Percentiles rank a stretch among this genome's conserved stretches.
Conservation (phyloP, 1,140 invertebrate species). For the Eciton burchellii region DNA sequence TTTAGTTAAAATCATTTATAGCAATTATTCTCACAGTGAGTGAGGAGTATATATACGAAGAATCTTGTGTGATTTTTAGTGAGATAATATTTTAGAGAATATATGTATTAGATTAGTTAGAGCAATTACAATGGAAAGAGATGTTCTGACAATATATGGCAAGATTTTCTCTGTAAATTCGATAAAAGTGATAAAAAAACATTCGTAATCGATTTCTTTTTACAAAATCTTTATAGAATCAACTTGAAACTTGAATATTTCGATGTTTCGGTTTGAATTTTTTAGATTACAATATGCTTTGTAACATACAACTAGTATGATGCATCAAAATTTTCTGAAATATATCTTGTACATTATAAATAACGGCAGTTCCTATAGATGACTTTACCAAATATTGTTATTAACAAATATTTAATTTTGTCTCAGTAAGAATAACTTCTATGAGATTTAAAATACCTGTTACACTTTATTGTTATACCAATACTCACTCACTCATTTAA, state of each 20-base stretch:
- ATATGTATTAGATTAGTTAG: background rate
- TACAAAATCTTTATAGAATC: slow-evolving; percentile 31
- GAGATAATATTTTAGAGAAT: slow-evolving; percentile 23
- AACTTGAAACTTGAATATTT: slow-evolving; percentile 15
- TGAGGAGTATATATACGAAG: background rate
- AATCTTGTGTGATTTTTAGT: slow-evolving; percentile 48
- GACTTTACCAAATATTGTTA: slow-evolving; percentile 55
- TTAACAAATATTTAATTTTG: background rate
- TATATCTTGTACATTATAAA: slow-evolving; percentile 59
- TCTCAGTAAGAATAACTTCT: slow-evolving; percentile 15
- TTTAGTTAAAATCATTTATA: slow-evolving; percentile 21
- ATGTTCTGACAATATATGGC: background rate
- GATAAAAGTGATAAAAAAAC: background rate
- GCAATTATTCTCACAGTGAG: background rate
- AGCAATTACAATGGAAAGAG: background rate
- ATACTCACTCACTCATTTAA: slow-evolving; percentile 16
- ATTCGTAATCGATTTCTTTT: background rate
- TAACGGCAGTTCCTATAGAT: slow-evolving; percentile 36
- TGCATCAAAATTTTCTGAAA: slow-evolving; percentile 59
- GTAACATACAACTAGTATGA: slow-evolving; percentile 35
- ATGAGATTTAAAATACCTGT: slow-evolving; percentile 31
- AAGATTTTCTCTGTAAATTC: background rate
- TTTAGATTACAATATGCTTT: slow-evolving; percentile 42
- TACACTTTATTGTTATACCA: slow-evolving; percentile 35
- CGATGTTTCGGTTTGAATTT: slow-evolving; percentile 6